These are phyloP conservation scores for Chironomus tentans DNA, from an alignment of 2,888 invertebrate species.

Conservation along the genomic window DNA sequence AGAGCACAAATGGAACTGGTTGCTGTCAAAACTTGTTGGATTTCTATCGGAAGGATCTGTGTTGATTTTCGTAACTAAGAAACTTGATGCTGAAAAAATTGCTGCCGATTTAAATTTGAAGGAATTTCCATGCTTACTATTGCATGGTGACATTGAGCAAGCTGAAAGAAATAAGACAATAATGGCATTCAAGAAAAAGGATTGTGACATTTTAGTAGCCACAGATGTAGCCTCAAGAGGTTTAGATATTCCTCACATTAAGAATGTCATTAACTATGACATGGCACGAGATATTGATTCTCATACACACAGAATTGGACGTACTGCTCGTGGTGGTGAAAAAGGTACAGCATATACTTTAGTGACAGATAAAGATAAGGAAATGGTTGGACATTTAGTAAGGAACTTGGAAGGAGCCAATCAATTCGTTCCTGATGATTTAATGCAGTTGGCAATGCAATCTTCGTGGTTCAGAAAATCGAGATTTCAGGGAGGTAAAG, in stretches of 20 bases:
- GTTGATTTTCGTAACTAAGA: constrained; percentile 95
- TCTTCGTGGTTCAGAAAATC: constrained; percentile 91
- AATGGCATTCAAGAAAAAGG: constrained; percentile 83
- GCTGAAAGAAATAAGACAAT: constrained; percentile 96
- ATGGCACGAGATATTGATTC: constrained; percentile 97
- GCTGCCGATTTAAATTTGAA: constrained; percentile 58
- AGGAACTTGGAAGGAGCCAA: constrained; percentile 86
- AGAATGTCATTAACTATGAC: constrained; percentile 94
- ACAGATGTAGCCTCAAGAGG: constrained; percentile 83
- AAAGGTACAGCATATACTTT: constrained; percentile 56
- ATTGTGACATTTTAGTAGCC: constrained; percentile 80
- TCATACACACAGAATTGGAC: constrained; percentile 93
- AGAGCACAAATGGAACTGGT: constrained; percentile 89
- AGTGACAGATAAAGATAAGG: constrained; percentile 80
- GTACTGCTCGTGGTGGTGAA: constrained; percentile 77
- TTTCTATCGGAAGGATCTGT: constrained; percentile 87
- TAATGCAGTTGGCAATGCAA: constrained; percentile 87
- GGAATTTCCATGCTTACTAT: constrained; percentile 73
- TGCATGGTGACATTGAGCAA: constrained; percentile 99
- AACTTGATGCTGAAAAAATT: constrained; percentile 89
- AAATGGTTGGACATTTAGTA: constrained; percentile 94
- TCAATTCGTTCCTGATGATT: constrained; percentile 81
- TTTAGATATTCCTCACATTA: constrained; percentile 94
- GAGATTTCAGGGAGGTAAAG: constrained; percentile 69
- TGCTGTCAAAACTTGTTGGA: constrained; percentile 75